phyloP scores from a whole-genome alignment of 2,888 invertebrate genomes.

The Podabrus alpinus region DNA sequence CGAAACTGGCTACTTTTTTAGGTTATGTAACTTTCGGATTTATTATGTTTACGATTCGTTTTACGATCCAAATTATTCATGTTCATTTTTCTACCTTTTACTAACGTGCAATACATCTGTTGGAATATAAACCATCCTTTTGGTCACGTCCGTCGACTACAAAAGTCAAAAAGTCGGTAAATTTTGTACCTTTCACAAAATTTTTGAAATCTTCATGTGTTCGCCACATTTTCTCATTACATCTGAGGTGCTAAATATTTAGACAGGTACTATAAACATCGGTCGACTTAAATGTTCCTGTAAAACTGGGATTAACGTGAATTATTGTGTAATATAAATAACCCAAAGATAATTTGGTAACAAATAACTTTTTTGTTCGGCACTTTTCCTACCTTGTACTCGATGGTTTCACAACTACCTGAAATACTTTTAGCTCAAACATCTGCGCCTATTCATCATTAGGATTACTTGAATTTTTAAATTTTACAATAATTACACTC shows the following conservation, averaged over 20 bases:
- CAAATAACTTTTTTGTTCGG: neutral
- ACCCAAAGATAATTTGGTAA: neutral
- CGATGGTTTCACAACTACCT: neutral
- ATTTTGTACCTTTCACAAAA: neutral
- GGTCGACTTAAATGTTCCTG: neutral
- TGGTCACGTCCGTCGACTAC: constrained; percentile 18
- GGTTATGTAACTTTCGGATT: neutral
- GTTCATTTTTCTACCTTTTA: neutral
- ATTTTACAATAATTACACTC: neutral
- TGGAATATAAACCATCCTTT: constrained; percentile 11
- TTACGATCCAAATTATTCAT: neutral
- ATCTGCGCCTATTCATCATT: neutral
- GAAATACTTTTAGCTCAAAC: neutral
- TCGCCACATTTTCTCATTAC: constrained; percentile 5
- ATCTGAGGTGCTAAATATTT: neutral
- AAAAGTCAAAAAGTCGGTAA: constrained; percentile 14
- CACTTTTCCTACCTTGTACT: neutral
- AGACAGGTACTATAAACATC: neutral
- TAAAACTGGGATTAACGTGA: neutral
- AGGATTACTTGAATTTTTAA: neutral
- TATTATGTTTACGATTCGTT: neutral
- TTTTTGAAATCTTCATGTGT: constrained; percentile 10
- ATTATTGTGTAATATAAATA: neutral
- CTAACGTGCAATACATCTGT: constrained; percentile 19
- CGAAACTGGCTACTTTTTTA: neutral